These are phyloP conservation scores for Ormia ochracea DNA, from an alignment of 2,888 invertebrate species.

Conservation along the genomic window DNA sequence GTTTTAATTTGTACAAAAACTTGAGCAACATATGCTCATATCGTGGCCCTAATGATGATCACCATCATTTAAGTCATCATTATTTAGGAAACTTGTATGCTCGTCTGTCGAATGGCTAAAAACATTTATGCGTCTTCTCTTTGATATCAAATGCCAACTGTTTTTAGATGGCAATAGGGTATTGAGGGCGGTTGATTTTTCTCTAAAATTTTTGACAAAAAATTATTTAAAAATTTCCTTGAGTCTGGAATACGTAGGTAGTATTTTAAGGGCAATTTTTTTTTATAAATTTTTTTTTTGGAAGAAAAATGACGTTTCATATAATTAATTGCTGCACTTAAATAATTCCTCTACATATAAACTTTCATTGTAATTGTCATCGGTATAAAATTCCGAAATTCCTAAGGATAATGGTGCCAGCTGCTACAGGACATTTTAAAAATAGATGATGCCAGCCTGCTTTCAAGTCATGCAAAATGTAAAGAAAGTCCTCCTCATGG, in stretches of 20 bases:
- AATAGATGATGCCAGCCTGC: too few relatives aligned
- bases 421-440: too few relatives aligned
- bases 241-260: background rate
- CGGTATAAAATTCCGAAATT: background rate
- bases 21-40: slow-evolving; percentile 34
- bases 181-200: slow-evolving; percentile 25
- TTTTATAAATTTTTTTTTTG: too few relatives aligned
- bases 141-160: slow-evolving; percentile 29
- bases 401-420: too few relatives aligned
- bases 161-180: slow-evolving; percentile 19
- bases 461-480: too few relatives aligned
- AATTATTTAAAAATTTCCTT: background rate
- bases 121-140: slow-evolving; percentile 8
- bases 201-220: background rate
- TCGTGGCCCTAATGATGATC: slow-evolving; percentile 5
- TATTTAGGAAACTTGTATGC: background rate
- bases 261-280: background rate
- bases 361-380: background rate
- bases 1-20: slow-evolving; percentile 19
- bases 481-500: too few relatives aligned
- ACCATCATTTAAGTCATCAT: slow-evolving; percentile 7
- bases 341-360: background rate
- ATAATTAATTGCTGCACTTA: background rate
- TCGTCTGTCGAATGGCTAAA: slow-evolving; percentile 37
- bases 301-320: too few relatives aligned